Percentiles rank a stretch among this genome's conserved stretches.
phyloP scores from a whole-genome alignment of 2,113 vertebrate species.

The Columbina picui region DNA sequence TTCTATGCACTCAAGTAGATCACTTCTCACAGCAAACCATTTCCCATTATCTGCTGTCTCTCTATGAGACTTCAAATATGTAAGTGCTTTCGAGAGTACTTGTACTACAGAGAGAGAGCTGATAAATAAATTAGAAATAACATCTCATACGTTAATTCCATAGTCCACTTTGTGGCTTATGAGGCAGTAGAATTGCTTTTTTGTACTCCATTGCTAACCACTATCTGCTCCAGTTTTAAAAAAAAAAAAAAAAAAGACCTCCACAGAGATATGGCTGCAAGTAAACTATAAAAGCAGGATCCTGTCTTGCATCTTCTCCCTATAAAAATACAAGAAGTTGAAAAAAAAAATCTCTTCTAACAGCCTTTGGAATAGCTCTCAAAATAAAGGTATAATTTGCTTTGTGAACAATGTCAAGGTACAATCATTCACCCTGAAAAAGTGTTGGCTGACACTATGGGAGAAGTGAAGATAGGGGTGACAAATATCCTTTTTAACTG shows the following conservation, averaged over 20 bases:
- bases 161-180: conserved; percentile 65
- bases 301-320: background rate
- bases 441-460: background rate
- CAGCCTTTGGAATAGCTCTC: conserved; percentile 21
- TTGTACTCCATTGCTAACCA: conserved; percentile 59
- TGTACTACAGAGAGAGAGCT: conserved; percentile 10
- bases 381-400: conserved; percentile 46
- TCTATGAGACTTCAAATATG: conserved; percentile 7
- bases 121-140: conserved; percentile 63
- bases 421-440: conserved; percentile 25
- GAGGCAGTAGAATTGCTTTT: conserved; percentile 64
- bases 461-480: background rate
- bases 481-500: conserved; percentile 33
- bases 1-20: conserved; percentile 57
- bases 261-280: conserved; percentile 12
- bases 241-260: background rate
- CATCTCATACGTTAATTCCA: conserved; percentile 68
- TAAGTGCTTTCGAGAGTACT: conserved; percentile 62
- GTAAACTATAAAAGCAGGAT: conserved; percentile 1
- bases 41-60: conserved; percentile 58
- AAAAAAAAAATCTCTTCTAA: background rate
- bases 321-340: background rate
- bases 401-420: conserved; percentile 27
- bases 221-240: conserved; percentile 11
- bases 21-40: conserved; percentile 57